Evolutionary conservation across 2,888 invertebrate genomes (phyloP).

Genomic region (Caenorhabditis virilis): DNA sequence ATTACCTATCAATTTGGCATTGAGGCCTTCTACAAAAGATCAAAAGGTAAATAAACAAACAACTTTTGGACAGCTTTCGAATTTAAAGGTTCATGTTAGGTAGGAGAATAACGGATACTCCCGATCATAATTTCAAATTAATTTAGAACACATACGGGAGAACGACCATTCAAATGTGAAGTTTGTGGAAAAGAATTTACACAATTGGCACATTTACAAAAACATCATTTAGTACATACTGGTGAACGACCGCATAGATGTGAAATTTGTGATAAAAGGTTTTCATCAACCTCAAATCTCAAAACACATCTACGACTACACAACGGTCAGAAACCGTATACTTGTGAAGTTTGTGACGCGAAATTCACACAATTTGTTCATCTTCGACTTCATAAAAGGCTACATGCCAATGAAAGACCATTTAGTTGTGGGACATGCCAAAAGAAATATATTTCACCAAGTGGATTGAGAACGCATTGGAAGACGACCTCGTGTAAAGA

Average conservation of each 20-base stretch:
- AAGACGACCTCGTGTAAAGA: conserved; percentile 68
- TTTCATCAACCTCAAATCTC: conserved; percentile 94
- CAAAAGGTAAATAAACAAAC: no score
- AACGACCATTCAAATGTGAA: conserved; percentile 94
- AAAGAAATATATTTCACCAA: conserved; percentile 95
- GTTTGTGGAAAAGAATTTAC: conserved; percentile 97
- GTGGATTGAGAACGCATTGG: conserved; percentile 73
- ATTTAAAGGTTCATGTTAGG: conserved; percentile 77
- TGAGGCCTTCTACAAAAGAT: conserved; percentile 44
- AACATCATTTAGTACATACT: conserved; percentile 96
- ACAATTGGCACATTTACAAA: conserved; percentile 94
- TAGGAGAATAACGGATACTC: not conserved
- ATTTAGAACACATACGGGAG: conserved; percentile 94
- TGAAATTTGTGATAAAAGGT: conserved; percentile 94
- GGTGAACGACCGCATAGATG: conserved; percentile 97
- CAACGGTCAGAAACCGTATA: conserved; percentile 75
- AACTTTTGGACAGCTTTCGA: conserved; percentile 96
- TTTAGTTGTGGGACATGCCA: conserved; percentile 95
- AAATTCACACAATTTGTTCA: conserved; percentile 99
- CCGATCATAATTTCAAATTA: conserved; percentile 75
- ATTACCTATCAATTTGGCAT: conserved; percentile 59
- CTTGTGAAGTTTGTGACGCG: conserved; percentile 93
- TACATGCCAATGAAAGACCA: conserved; percentile 95
- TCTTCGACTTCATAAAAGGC: conserved; percentile 87
- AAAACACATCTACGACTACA: conserved; percentile 96